Evolutionary conservation across 2,888 invertebrate species (phyloP), one percentile per base, ranked within the genome.

Genomic region (Ormia ochracea): DNA sequence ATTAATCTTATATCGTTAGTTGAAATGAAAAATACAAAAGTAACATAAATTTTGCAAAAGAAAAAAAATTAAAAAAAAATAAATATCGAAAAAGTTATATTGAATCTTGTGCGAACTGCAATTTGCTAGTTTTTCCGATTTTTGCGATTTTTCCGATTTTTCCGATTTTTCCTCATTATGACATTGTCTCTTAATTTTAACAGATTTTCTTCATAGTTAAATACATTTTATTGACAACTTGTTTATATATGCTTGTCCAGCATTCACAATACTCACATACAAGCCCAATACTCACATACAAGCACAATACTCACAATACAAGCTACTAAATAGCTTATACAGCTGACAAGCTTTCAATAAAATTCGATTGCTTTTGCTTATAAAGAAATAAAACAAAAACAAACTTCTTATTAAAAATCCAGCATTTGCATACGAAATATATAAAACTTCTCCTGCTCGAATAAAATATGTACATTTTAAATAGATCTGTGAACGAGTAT

Each of bases 371-470:
- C 50, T 14, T 50, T 3, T 3, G 28, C 28, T 10, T 17, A 41
- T 28, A 14, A 70, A 58, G 23, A 48, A 14, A 14, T 21, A 59
- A 50, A 31, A n/a, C n/a, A n/a, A 6, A 56, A 17, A 41, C 2
- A 61, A 45, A 63, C 61, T 66, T 33, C 48, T 68, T 73, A 61
- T 48, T 56, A 45, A 78, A 78, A 68, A 61, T 72, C 54, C 68
- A 78, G 68, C 56, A 73, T 63, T 68, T 73, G 63, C 78, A 63
- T 73, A 72, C 23, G 45, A 36, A 38, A 36, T 50, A 26, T 65
- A 1, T n/a, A 19, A 14, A 69, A 36, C 41, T 31, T 17, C 3
- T 5, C 19, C 5, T 54, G n/a, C 14, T 41, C 5, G 3, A 19
- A 41, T 26, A 17, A 36, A 23, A 21, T 45, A 33, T 50, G 36